Evolutionary conservation across 2,888 invertebrate species (phyloP), one percentile per base, ranked within the genome.

Genomic region (Euzetes globulus): DNA sequence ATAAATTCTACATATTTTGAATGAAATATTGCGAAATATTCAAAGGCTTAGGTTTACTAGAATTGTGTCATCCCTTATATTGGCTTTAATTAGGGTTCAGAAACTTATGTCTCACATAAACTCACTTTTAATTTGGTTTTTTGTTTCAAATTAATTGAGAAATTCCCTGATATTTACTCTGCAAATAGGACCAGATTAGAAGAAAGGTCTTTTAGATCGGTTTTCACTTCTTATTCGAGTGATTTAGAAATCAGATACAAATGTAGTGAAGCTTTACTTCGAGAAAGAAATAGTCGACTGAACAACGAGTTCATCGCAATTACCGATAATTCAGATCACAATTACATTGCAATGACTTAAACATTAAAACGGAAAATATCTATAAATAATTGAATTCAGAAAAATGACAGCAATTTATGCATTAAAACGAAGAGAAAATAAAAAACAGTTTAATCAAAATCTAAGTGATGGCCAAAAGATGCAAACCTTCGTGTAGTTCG

Each of bases 401-500:
- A 25, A 22, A 58, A 13, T 58, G 27, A 22, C 13, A 58, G 58
- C 13, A 25, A 55, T 29, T 58, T 27, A 55, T 11, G 22, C 25
- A 55, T 25, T n/a, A 50, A 50, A 50, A 50, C n/a, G 7, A 50
- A n/a, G 50, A 50, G 4, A 5, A 50, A 50, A 1, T 29, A 15
- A 25, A 52, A 55, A 55, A 9, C 55, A 22, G 22, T 58, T 11
- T 4, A 27, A 27, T 29, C 27, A 19, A 19, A 65, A 37, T 17
- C 25, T 19, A 13, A 37, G 11, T 37, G 9, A 65, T 19, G n/a
- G 29, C n/a, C 22, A 41, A 41, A 41, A 41, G 19, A 45, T 41
- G 13, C 70, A 70, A 70, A 70, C 70, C 70, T 70, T 70, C 70
- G 41, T 47, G 70, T 25, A 70, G 15, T 45, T 45, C 70, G 27